phyloP scores from a whole-genome alignment of 2,888 invertebrate genomes.

The Stenotaenia linearis region DNA sequence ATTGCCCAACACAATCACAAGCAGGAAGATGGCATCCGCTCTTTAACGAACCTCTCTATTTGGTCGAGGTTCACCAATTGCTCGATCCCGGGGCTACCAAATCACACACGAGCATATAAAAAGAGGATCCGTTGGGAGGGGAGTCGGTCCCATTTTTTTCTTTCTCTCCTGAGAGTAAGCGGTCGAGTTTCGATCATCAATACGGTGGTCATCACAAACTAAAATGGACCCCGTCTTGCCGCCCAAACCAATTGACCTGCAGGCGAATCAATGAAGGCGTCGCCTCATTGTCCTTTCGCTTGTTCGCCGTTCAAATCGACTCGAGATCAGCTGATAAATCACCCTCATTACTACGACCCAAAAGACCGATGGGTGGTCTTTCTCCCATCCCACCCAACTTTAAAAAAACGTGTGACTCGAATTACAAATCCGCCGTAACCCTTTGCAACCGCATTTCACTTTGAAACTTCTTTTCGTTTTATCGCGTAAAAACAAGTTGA shows the following conservation, averaged over 20 bases:
- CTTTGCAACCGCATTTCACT: background rate
- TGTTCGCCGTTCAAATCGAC: conserved; percentile 12
- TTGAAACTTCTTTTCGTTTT: too few relatives aligned
- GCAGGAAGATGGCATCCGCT: background rate
- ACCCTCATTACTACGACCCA: conserved; percentile 10
- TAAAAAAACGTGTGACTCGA: conserved; percentile 10
- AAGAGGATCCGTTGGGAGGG: background rate
- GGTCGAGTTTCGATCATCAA: background rate
- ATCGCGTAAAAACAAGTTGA: too few relatives aligned
- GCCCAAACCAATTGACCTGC: conserved; percentile 2
- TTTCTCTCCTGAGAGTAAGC: background rate
- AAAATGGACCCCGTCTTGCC: background rate
- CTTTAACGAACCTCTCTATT: conserved; percentile 8
- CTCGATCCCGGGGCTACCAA: conserved; percentile 8
- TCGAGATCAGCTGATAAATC: conserved; percentile 24
- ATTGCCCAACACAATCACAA: background rate
- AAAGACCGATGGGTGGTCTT: background rate
- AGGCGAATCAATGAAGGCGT: conserved; percentile 24
- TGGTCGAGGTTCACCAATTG: background rate
- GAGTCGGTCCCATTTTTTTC: background rate
- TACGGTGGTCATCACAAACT: conserved; percentile 8
- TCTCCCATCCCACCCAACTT: conserved; percentile 15
- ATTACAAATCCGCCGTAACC: background rate
- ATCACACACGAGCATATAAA: background rate
- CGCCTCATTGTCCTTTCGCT: conserved; percentile 18